Evolutionary conservation across 2,797 vertebrate species (phyloP).

Genomic region (Halcyon chelicuti): DNA sequence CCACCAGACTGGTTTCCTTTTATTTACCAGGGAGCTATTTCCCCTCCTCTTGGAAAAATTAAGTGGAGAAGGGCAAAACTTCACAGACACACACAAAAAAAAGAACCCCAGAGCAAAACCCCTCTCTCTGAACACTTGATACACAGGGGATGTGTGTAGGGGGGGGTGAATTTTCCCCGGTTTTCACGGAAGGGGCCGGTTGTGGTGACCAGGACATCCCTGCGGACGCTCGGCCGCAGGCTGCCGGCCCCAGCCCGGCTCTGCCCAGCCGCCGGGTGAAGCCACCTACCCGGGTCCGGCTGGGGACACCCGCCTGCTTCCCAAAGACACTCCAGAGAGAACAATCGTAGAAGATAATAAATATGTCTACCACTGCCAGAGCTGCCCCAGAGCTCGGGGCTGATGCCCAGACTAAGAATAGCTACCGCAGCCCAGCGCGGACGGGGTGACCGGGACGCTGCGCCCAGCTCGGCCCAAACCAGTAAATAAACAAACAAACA

Average conservation of each 20-base stretch:
- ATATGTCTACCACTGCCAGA: background rate
- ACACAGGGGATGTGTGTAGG: fast-evolving
- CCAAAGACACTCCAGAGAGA: background rate
- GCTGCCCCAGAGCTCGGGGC: background rate
- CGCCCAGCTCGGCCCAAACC: background rate
- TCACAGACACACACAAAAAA: background rate
- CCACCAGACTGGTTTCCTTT: constrained; percentile 11
- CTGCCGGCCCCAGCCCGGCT: background rate
- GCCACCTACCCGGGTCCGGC: background rate
- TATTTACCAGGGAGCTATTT: background rate
- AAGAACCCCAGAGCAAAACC: background rate
- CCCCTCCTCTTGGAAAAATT: background rate
- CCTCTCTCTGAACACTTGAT: background rate
- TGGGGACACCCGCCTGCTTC: background rate
- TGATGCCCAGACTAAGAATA: background rate
- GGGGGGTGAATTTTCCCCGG: background rate
- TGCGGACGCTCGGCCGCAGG: background rate
- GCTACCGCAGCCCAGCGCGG: background rate
- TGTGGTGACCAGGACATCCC: background rate
- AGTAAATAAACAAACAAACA: background rate
- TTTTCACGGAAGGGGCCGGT: background rate
- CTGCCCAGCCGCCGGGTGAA: background rate
- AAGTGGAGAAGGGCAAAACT: background rate
- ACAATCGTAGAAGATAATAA: background rate
- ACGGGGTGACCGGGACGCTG: background rate